Evolutionary conservation across 2,113 vertebrate species (phyloP).

Genomic region (Chloebia gouldiae): DNA sequence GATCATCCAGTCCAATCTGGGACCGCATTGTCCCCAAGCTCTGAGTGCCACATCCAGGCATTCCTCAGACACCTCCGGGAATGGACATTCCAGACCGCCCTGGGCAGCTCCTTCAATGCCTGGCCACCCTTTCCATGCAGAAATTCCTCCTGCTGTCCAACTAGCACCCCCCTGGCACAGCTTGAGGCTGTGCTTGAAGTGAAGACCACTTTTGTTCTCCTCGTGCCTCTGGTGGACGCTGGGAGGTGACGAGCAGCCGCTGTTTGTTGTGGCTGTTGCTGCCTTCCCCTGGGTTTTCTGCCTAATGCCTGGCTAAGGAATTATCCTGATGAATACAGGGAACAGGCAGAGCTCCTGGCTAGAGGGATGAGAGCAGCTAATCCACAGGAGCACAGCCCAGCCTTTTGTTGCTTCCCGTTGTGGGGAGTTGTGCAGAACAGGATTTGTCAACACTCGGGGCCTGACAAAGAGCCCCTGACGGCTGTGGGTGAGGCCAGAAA

Average conservation of each 20-base stretch:
- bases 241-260: accelerated
- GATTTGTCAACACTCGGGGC: neutral
- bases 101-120: neutral
- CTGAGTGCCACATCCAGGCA: accelerated
- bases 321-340: neutral
- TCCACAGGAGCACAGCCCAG: neutral
- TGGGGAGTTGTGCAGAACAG: neutral
- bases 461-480: conserved; percentile 10
- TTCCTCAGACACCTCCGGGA: neutral
- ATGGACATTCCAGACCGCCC: neutral
- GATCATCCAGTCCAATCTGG: neutral
- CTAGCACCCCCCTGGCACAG: neutral
- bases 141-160: neutral
- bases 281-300: neutral
- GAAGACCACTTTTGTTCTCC: neutral
- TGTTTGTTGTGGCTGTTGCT: neutral
- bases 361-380: conserved; percentile 6
- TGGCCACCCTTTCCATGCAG: neutral
- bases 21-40: neutral
- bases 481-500: neutral
- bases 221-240: accelerated
- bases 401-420: neutral
- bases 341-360: neutral
- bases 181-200: neutral
- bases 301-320: neutral